A percentile compares a stretch with the other conserved stretches of the same genome.
These are phyloP conservation scores for Rostratula benghalensis DNA, from an alignment of 2,113 vertebrate genomes.

Conservation along the genomic window DNA sequence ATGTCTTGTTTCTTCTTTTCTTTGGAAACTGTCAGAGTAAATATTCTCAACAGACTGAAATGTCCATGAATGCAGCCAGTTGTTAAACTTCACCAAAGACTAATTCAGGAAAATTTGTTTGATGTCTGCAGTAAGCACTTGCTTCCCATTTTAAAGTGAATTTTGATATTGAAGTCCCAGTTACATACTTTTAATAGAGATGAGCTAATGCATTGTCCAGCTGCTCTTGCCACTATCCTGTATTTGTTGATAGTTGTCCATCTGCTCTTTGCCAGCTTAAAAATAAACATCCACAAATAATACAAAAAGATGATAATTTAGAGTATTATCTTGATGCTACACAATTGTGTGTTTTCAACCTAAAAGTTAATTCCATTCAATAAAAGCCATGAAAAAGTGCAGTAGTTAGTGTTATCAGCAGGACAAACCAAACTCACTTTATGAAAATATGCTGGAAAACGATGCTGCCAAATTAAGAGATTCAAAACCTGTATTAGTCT, in stretches of 20 bases:
- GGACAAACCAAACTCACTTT: neutral
- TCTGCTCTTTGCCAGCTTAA: neutral
- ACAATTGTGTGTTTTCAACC: neutral
- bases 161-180: neutral
- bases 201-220: neutral
- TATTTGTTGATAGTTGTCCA: neutral
- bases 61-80: neutral
- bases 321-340: neutral
- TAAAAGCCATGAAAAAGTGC: fast-evolving
- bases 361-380: neutral
- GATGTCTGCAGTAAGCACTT: neutral
- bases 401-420: neutral
- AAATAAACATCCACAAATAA: neutral
- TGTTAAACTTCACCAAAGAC: neutral
- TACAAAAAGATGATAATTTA: neutral
- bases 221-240: neutral
- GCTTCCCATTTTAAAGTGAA: neutral
- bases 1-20: neutral
- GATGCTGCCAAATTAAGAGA: neutral
- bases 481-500: neutral
- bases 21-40: neutral
- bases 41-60: neutral
- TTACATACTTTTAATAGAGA: neutral
- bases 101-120: neutral
- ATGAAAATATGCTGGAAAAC: neutral